phyloP scores from a whole-genome alignment of 2,888 invertebrate species.

The Dysmachus trigonus region DNA sequence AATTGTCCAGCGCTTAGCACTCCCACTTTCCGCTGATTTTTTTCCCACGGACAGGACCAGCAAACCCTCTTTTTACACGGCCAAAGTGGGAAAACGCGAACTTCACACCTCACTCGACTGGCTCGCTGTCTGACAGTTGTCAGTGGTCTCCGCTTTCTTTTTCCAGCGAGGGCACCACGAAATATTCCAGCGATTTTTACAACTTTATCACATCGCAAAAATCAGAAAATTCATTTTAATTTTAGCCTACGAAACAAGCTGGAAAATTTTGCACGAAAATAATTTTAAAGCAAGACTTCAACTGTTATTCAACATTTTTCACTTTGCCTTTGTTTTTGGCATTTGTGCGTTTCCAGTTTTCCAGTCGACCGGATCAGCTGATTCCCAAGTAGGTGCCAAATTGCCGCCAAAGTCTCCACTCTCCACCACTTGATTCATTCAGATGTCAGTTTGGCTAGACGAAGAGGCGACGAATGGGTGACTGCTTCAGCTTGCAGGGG shows the following conservation, averaged over 20 bases:
- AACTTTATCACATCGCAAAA: background rate
- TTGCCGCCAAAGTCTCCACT: background rate
- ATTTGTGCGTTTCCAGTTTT: background rate
- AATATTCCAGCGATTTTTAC: background rate
- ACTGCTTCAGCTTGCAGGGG: background rate
- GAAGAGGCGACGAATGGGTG: background rate
- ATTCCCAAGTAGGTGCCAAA: background rate
- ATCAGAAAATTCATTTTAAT: background rate
- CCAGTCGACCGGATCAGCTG: background rate
- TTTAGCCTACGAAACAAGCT: background rate
- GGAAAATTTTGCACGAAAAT: background rate
- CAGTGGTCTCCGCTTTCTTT: background rate
- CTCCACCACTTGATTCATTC: background rate
- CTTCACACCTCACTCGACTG: constrained; percentile 5
- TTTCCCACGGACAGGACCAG: background rate
- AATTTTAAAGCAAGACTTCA: background rate
- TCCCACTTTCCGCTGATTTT: constrained; percentile 27
- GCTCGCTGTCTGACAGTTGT: background rate
- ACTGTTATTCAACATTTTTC: background rate
- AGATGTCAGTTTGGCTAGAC: background rate
- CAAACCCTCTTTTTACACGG: constrained; percentile 14
- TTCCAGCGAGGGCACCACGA: background rate
- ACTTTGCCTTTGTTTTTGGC: background rate
- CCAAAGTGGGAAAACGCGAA: background rate
- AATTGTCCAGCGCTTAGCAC: background rate